phyloP scores from a whole-genome alignment of 2,113 vertebrate genomes.

The Notiomystis cincta region DNA sequence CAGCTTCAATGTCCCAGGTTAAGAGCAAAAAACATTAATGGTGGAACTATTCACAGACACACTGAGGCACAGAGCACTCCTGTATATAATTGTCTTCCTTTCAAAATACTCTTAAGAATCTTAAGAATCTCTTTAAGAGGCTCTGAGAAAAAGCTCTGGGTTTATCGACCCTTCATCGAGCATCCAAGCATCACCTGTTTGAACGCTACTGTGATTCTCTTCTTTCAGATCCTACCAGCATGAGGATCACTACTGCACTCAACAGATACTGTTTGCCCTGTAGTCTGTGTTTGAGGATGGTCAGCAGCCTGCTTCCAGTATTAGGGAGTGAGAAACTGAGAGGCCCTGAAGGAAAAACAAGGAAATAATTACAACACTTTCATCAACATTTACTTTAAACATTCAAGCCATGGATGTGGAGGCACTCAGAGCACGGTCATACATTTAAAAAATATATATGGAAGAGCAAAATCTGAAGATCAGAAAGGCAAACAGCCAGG shows the following conservation, averaged over 20 bases:
- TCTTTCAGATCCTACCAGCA: background rate
- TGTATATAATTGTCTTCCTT: background rate
- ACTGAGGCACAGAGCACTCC: background rate
- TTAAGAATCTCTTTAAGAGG: background rate
- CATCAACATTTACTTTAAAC: background rate
- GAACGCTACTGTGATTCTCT: background rate
- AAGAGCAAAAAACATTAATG: background rate
- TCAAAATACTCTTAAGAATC: background rate
- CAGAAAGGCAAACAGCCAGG: background rate
- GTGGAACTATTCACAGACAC: background rate
- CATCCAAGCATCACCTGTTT: background rate
- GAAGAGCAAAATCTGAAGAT: background rate
- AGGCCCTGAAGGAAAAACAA: background rate
- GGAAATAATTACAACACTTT: background rate
- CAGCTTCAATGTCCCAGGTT: background rate
- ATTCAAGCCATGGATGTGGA: background rate
- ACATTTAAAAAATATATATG: background rate
- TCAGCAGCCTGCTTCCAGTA: background rate
- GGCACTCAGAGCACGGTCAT: background rate
- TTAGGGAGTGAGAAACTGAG: background rate
- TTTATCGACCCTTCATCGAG: background rate
- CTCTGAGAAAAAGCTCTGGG: background rate
- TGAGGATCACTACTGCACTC: background rate
- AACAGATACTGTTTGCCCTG: background rate
- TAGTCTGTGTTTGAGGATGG: background rate